Percentiles rank a stretch among this genome's conserved stretches.
phyloP scores from a whole-genome alignment of 2,797 vertebrate genomes.

The Discoglossus pictus region DNA sequence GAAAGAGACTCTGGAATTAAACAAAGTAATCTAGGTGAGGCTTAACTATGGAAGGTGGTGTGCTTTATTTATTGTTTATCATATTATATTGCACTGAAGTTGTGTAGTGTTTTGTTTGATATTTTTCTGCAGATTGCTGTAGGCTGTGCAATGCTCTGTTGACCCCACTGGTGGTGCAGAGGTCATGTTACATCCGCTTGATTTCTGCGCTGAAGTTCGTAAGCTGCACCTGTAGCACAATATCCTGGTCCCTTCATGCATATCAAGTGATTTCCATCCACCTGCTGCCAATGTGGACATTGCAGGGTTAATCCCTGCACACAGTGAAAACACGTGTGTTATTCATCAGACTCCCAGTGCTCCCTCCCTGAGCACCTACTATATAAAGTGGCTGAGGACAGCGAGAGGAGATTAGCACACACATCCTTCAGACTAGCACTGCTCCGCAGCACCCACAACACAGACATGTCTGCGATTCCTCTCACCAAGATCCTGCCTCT shows the following conservation, averaged over 20 bases:
- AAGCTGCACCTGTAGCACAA: conserved; percentile 39
- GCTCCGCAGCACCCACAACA: conserved; percentile 9
- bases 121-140: no score
- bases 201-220: conserved; percentile 8
- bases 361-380: conserved; percentile 34
- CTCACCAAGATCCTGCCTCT: conserved; percentile 33
- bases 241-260: conserved; percentile 32
- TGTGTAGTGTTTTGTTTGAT: no score
- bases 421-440: conserved; percentile 29
- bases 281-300: conserved; percentile 13
- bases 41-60: no score
- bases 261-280: conserved; percentile 37
- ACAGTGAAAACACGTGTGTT: conserved; percentile 31
- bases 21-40: no score
- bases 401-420: conserved; percentile 21
- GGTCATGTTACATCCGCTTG: conserved; percentile 13
- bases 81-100: no score
- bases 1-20: no score
- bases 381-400: conserved; percentile 44
- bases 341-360: conserved; percentile 7
- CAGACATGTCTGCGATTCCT: conserved; percentile 41
- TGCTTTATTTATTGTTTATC: no score
- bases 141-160: no score
- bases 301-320: conserved; percentile 32
- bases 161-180: neutral